These are phyloP conservation scores for Coptodon rendalli DNA, from an alignment of 2,113 vertebrate genomes.

Conservation along the genomic window DNA sequence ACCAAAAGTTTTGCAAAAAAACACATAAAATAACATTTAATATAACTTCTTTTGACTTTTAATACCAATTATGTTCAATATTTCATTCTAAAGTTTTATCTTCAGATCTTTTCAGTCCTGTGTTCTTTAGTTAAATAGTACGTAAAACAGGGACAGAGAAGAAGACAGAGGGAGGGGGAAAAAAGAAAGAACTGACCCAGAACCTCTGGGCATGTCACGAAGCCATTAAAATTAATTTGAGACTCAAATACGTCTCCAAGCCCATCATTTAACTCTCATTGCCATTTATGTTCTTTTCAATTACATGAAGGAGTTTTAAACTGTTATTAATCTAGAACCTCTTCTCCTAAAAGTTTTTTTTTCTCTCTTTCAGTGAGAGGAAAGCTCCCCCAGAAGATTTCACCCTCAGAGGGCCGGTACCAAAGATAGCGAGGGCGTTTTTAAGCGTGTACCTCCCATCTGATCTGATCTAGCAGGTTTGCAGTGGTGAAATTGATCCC, in stretches of 20 bases:
- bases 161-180: not conserved
- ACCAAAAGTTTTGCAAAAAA: not conserved
- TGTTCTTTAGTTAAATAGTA: not conserved
- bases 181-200: conserved; percentile 34
- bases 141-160: conserved; percentile 16
- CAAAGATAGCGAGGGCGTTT: not conserved
- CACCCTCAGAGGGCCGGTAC: not conserved
- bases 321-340: conserved; percentile 9
- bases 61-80: not conserved
- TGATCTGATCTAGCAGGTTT: conserved; percentile 35
- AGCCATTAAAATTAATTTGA: conserved; percentile 53
- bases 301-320: conserved; percentile 26
- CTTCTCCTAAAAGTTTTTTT: not conserved
- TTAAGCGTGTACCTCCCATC: conserved; percentile 2
- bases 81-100: not conserved
- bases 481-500: conserved; percentile 49
- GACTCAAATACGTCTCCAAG: conserved; percentile 41
- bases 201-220: conserved; percentile 50
- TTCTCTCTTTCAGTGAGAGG: not conserved
- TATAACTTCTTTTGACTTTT: not conserved
- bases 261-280: conserved; percentile 38
- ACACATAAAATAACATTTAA: not conserved
- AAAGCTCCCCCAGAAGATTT: not conserved
- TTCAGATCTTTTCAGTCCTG: not conserved
- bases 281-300: conserved; percentile 19